Base-by-base conservation (phyloP, 2,113 vertebrate species). In the Seriola aureovittata region DNA sequence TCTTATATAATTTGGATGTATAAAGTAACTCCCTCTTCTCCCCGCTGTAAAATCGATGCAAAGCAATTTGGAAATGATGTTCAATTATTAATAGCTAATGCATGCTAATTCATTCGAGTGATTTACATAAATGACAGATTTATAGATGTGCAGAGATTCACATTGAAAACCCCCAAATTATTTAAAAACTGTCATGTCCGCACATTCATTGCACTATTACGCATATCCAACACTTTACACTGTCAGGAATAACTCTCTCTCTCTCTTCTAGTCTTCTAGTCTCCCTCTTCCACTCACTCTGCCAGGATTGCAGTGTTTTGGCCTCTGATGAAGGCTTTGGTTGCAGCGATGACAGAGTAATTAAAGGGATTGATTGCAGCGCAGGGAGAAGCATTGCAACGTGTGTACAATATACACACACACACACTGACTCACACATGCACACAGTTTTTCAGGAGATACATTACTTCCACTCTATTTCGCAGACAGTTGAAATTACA, bases 361-460 rank as follows among this genome's bases (percentile, higher is more conserved):
- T 93, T 94, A 92, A 88, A 93, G 81, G 87, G 92, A 93, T 90
- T 89, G 88, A 93, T 94, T 94, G 85, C 86, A 80, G 86, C 78
- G 36, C 46, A 52, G 75, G 67, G 52, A 79, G 79, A 87, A 57
- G 67, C 78, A 62, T 85, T 88, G 85, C 70, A 36, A 21, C 64
- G 69, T 78, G 78, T 87, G 67, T 38, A 71, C 67, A 67, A 76
- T 48, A 78, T 25, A 74, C 73, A 48, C 69, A n/a, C 8, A 59
- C 66, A 67, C 71, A 32, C 60, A 62, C 40, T 72, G 42, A 48
- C 66, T 48, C 52, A 58, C 60, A 75, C 48, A 14, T 12, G 21
- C 38, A n/a, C 40, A 13, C 10, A 13, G 11, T 66, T 80, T 76
- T 74, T 46, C 66, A 34, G 44, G 25, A 42, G 59, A 83, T 71